Evolutionary conservation across 2,113 vertebrate genomes (phyloP).

Genomic region (Eptatretus burgeri): DNA sequence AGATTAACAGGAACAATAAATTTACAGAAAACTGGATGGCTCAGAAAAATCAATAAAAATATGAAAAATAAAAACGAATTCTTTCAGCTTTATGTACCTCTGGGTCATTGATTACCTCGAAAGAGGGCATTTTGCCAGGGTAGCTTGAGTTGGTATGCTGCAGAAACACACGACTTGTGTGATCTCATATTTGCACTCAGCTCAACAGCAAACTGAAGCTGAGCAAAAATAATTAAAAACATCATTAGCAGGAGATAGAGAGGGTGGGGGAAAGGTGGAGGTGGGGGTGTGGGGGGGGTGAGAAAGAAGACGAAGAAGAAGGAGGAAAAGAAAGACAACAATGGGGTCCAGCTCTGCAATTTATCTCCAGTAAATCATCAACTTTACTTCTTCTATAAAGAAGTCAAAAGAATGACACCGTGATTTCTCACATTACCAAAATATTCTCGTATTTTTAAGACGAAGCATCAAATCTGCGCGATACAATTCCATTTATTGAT

Average conservation of each 20-base stretch:
- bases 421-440: no score
- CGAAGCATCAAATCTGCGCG: no score
- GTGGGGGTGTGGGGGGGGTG: neutral
- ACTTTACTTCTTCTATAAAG: no score
- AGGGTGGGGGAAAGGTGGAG: neutral
- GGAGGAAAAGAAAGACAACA: neutral
- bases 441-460: no score
- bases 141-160: neutral
- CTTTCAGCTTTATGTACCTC: neutral
- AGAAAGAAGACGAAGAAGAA: neutral
- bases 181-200: neutral
- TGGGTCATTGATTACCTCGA: neutral
- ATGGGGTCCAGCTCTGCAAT: slow-evolving; percentile 33
- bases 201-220: slow-evolving; percentile 2
- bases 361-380: slow-evolving; percentile 40
- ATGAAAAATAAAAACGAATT: neutral
- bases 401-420: no score
- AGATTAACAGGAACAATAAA: neutral
- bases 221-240: neutral
- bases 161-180: neutral
- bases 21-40: neutral
- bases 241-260: neutral
- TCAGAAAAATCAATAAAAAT: neutral
- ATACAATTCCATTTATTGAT: no score
- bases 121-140: neutral